Conservation (phyloP, 1,140 invertebrate genomes). For the Ceratoteleas bidentatus region DNA sequence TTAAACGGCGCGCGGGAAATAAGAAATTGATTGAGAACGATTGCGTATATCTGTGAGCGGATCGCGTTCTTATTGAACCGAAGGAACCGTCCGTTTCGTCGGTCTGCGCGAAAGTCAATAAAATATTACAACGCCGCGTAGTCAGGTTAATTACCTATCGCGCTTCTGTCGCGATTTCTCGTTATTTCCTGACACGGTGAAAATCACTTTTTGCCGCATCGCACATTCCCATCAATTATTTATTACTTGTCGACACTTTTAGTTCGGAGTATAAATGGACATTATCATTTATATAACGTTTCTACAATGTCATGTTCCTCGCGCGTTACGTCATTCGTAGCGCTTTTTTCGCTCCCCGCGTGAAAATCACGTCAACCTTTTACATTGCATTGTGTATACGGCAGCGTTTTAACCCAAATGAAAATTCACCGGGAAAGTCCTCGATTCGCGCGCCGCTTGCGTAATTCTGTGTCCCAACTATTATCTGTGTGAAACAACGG, state of each 20-base stretch:
- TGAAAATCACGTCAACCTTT: background rate
- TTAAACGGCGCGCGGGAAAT: no score
- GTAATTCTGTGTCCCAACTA: constrained; percentile 26
- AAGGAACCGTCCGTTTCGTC: background rate
- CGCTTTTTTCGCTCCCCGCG: background rate
- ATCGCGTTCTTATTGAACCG: background rate
- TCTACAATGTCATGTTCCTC: constrained; percentile 20
- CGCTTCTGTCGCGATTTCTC: constrained; percentile 11
- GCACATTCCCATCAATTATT: constrained; percentile 48
- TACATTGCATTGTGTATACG: no score
- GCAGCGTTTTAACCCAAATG: no score
- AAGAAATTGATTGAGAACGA: no score
- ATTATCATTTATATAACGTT: constrained; percentile 58
- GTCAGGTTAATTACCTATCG: constrained; percentile 27
- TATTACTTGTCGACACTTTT: constrained; percentile 45
- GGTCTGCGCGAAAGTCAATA: background rate
- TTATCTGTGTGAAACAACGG: constrained; percentile 20
- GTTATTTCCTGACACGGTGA: constrained; percentile 29
- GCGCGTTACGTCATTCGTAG: constrained; percentile 12
- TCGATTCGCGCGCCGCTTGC: background rate
- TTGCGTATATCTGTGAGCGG: no score
- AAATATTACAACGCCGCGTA: constrained; percentile 19
- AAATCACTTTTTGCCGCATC: constrained; percentile 43
- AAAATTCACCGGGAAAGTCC: no score
- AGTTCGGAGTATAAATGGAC: constrained; percentile 31